phyloP scores from a whole-genome alignment of 2,797 vertebrate genomes.

The Sebastes oblongus region DNA sequence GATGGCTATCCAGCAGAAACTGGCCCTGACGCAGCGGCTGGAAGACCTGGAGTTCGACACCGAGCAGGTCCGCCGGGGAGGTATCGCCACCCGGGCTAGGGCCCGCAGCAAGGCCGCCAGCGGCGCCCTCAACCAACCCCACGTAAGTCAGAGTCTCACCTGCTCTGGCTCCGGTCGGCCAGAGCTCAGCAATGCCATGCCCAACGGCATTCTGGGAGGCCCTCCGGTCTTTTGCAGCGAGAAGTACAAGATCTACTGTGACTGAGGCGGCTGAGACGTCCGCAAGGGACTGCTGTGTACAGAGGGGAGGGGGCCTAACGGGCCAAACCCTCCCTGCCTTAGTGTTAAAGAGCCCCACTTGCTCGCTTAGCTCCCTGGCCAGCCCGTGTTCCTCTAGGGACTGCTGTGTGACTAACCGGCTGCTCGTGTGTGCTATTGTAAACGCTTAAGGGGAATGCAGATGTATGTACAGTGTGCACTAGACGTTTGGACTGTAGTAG shows the following conservation, averaged over 20 bases:
- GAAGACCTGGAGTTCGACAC: conserved; percentile 97
- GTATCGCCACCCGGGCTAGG: conserved; percentile 81
- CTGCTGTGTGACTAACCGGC: conserved; percentile 75
- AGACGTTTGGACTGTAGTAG: conserved; percentile 78
- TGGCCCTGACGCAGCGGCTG: conserved; percentile 96
- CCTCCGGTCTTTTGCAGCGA: conserved; percentile 92
- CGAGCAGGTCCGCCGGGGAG: conserved; percentile 90
- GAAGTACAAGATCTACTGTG: conserved; percentile 99
- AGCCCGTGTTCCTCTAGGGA: conserved; percentile 80
- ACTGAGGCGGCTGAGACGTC: conserved; percentile 81
- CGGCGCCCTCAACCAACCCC: conserved; percentile 80
- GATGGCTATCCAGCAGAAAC: conserved; percentile 99
- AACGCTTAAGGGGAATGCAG: conserved; percentile 82
- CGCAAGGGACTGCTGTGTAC: conserved; percentile 75
- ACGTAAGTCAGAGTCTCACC: conserved; percentile 90
- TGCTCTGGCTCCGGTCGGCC: conserved; percentile 86
- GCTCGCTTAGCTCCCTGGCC: conserved; percentile 82
- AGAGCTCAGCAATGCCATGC: conserved; percentile 79
- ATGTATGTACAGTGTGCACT: conserved; percentile 76
- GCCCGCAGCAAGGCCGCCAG: conserved; percentile 74
- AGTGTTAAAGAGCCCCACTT: conserved; percentile 82
- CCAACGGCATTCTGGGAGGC: conserved; percentile 78
- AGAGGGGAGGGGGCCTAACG: conserved; percentile 56
- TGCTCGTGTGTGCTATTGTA: conserved; percentile 85
- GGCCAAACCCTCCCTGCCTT: conserved; percentile 66